Percentiles rank a stretch among this genome's conserved stretches.
Evolutionary conservation across 2,113 vertebrate genomes (phyloP).

Genomic region (Psettodes erumei): DNA sequence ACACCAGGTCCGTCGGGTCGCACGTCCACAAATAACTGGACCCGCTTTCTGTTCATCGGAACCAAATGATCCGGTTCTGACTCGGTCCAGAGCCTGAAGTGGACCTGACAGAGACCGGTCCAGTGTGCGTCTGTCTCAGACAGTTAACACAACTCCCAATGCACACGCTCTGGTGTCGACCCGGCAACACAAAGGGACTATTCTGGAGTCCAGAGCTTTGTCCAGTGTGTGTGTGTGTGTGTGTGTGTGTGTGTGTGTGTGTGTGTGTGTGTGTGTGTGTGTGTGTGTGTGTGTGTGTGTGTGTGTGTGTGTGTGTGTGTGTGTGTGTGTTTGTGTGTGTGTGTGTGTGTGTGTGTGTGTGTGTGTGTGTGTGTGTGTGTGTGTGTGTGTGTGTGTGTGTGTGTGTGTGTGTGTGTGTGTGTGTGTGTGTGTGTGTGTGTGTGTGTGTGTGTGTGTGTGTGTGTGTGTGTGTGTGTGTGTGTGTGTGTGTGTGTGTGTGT

Average conservation of each 20-base stretch:
- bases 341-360: conserved; percentile 20
- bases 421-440: conserved; percentile 23
- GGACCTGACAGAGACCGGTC: too few species aligned
- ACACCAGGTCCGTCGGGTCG: too few species aligned
- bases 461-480: background rate
- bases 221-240: conserved; percentile 10
- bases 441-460: conserved; percentile 20
- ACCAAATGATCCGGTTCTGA: too few species aligned
- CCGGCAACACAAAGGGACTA: conserved; percentile 56
- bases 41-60: too few species aligned
- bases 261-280: conserved; percentile 3
- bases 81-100: too few species aligned
- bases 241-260: conserved; percentile 29
- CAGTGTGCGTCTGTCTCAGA: conserved; percentile 6
- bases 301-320: conserved; percentile 9
- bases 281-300: conserved; percentile 28
- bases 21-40: too few species aligned
- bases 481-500: conserved; percentile 29
- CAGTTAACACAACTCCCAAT: background rate
- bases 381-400: conserved; percentile 29
- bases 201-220: conserved; percentile 66
- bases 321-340: conserved; percentile 21
- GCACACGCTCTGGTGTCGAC: background rate
- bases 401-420: conserved; percentile 7
- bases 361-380: background rate